Conservation (phyloP, 2,888 invertebrate species). For the Nomada ferruginata region DNA sequence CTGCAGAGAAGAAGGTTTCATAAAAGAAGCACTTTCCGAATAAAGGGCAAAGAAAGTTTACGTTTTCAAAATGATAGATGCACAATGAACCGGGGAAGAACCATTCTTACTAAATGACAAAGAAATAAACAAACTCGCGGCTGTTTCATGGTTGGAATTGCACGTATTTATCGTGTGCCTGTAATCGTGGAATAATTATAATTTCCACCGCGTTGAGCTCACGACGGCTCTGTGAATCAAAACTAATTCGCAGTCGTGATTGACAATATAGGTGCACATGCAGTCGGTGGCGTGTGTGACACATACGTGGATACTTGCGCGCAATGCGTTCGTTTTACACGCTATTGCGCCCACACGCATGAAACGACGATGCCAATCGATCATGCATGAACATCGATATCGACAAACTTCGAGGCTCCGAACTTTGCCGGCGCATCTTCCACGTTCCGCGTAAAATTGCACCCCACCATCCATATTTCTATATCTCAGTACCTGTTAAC, state of each 20-base stretch:
- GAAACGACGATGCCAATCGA: conserved; percentile 44
- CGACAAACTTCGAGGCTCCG: conserved; percentile 45
- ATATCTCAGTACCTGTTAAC: too few species aligned
- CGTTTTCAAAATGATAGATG: too few species aligned
- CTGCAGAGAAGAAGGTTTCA: too few species aligned
- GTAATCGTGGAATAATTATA: conserved; percentile 25
- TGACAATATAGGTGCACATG: conserved; percentile 41
- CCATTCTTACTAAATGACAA: background rate
- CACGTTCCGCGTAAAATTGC: conserved; percentile 4
- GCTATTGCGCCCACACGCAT: conserved; percentile 34
- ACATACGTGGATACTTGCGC: conserved; percentile 15
- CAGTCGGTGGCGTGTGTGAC: conserved; percentile 25
- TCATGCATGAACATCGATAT: conserved; percentile 58
- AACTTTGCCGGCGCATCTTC: conserved; percentile 32
- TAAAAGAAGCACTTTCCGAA: too few species aligned
- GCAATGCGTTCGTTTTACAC: conserved; percentile 45
- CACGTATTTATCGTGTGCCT: conserved; percentile 7
- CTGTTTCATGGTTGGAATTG: conserved; percentile 7
- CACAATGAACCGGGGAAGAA: background rate
- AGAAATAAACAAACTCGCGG: background rate
- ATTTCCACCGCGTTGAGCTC: conserved; percentile 43
- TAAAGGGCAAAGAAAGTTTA: too few species aligned
- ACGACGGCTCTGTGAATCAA: conserved; percentile 47
- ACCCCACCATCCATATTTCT: background rate
- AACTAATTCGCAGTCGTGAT: conserved; percentile 60